A percentile compares a stretch with the other conserved stretches of the same genome.
Conservation (phyloP, 1,140 invertebrate genomes). For the Meloidogyne floridensis region DNA sequence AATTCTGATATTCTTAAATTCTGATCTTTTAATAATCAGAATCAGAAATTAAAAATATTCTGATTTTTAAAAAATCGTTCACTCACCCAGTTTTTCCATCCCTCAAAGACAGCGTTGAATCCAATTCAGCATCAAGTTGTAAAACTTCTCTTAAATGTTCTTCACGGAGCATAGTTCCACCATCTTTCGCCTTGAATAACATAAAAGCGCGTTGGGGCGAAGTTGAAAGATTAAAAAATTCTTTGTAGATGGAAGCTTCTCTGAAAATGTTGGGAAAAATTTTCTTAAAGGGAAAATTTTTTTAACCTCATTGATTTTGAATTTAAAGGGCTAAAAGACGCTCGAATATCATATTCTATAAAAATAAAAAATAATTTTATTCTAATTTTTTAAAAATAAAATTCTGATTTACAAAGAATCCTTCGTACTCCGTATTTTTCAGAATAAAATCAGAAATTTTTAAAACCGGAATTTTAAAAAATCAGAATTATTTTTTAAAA, state of each 20-base stretch:
- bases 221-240: conserved; percentile 25
- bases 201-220: conserved; percentile 24
- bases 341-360: conserved; percentile 27
- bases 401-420: too few relatives aligned
- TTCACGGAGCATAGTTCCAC: conserved; percentile 11
- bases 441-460: too few relatives aligned
- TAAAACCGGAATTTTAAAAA: too few relatives aligned
- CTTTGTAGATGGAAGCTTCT: conserved; percentile 17
- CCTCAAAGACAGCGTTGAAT: not conserved
- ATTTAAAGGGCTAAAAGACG: conserved; percentile 26
- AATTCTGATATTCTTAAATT: too few relatives aligned
- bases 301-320: conserved; percentile 27
- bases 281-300: too few relatives aligned
- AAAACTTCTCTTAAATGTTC: conserved; percentile 10
- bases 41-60: not conserved
- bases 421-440: too few relatives aligned
- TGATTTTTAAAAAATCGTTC: too few relatives aligned
- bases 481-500: too few relatives aligned
- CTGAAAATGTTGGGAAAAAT: too few relatives aligned
- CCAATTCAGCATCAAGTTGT: not conserved
- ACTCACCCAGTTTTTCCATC: conserved; percentile 4
- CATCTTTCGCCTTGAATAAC: conserved; percentile 22
- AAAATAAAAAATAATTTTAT: too few relatives aligned
- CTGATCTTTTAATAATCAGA: too few relatives aligned
- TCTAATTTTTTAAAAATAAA: too few relatives aligned